These are phyloP conservation scores for Genyomyrus donnyi DNA, from an alignment of 2,113 vertebrate genomes.

Conservation along the genomic window DNA sequence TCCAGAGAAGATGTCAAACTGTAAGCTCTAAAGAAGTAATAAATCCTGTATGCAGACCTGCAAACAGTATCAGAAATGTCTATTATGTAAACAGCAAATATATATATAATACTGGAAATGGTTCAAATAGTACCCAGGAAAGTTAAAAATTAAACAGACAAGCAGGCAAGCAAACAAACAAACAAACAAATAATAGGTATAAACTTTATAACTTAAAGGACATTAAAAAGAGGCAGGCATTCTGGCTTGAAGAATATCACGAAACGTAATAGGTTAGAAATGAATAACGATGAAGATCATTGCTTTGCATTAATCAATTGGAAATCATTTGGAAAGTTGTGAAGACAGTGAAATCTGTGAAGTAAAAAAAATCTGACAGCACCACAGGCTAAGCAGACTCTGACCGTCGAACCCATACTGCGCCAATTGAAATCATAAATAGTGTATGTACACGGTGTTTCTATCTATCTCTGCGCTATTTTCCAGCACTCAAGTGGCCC, in stretches of 20 bases:
- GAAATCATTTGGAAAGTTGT: neutral
- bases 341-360: neutral
- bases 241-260: neutral
- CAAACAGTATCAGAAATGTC: neutral
- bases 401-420: constrained; percentile 6
- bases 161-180: neutral
- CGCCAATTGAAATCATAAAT: constrained; percentile 18
- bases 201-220: neutral
- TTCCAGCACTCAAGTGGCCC: constrained; percentile 15
- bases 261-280: neutral
- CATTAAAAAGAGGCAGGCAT: neutral
- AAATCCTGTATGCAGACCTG: neutral
- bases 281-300: neutral
- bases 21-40: neutral
- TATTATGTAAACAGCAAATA: neutral
- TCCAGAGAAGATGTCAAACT: neutral
- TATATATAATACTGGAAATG: neutral
- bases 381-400: neutral
- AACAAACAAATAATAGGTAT: neutral
- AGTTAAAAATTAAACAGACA: neutral
- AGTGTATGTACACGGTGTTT: constrained; percentile 15
- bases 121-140: neutral
- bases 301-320: neutral
- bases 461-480: constrained; percentile 13
- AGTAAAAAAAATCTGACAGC: neutral